Evolutionary conservation across 1,140 invertebrate genomes (phyloP), one percentile per base, ranked within the genome.

Genomic region (Aporrectodea caliginosa): DNA sequence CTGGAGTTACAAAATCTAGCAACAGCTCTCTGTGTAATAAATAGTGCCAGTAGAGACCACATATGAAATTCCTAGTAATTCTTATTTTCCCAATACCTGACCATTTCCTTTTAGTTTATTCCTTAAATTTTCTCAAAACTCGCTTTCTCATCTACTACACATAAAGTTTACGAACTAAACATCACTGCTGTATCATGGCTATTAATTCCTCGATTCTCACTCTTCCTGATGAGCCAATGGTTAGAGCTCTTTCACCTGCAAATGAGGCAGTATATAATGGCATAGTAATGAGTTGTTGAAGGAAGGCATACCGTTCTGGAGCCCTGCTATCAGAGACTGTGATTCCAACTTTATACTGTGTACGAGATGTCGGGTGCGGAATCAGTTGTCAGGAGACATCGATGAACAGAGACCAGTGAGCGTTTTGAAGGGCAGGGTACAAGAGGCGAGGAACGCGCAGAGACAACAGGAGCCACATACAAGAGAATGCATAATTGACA

Each of bases 281-380:
- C 43, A 58, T 58, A 58, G 43, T 12, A 22, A 58, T 6, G 6
- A 58, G 43, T 58, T 58, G 6, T 58, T 58, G 6, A 58, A 58
- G 27, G 31, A n/a, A 33, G 75, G 33, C 75, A 43, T 76, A 76
- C 75, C 75, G 75, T 76, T 76, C 75, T 58, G 75, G 75, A 0
- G 75, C 43, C 43, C 75, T 35, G 75, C 75, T 76, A 35, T 76
- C 75, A 76, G 75, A 35, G 27, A 76, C 75, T n/a, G 75, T 76
- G 31, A 76, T 76, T n/a, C 75, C 43, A n/a, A 35, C 75, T 76
- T 76, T 76, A 76, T 43, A 76, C 75, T 76, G 43, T 58, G 43
- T 22, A 58, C 43, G 43, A 12, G 43, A 58, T 58, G 43, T 58
- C 43, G 22, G 43, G 43, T 22, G 43, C 6, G 43, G 43, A 58